Evolutionary conservation across 2,797 vertebrate genomes (phyloP), one percentile per base, ranked within the genome.

Genomic region (Zenarchopterus dispar): DNA sequence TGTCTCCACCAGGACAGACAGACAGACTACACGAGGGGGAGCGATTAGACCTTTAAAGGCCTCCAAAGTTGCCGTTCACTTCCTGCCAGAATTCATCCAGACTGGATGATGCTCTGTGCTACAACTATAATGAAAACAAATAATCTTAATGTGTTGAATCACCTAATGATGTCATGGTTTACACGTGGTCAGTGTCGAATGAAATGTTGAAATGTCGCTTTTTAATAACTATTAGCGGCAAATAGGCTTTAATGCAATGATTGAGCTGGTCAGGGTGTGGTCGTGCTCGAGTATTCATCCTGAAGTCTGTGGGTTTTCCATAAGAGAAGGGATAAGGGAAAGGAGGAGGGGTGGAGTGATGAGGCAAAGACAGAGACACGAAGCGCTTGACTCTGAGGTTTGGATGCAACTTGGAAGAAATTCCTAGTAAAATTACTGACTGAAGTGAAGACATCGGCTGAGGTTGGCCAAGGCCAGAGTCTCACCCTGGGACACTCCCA

Each of bases 371-470:
- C 75, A 87, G 75, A 77, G 70, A 88, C 86, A 77, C 80, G 78
- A 77, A 82, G 80, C 80, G 77, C 76, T 81, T 84, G 81, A 90
- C 81, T 90, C 80, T 92, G 92, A 91, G 92, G 91, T 93, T 93
- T 94, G 92, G 91, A 91, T 80, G 80, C 67, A 1, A 85, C 51
- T 56, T 65, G 64, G 75, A 80, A 89, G 84, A 92, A 90, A 92
- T 91, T 90, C 90, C 89, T 80, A 62, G 77, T 88, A 64, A 91
- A 92, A 92, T 90, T 84, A 90, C 82, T 85, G 88, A 89, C 88
- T 84, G 44, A 22, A 75, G 87, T 85, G 80, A 87, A 91, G 88
- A 90, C 85, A 70, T 77, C 24, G 67, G 74, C 78, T 88, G 88
- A 88, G 86, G 82, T 88, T 87, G 73, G 77, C 75, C 71, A 72